A percentile compares a stretch with the other conserved stretches of the same genome.
phyloP scores from a whole-genome alignment of 2,113 vertebrate species.

The Heterotilapia buettikoferi region DNA sequence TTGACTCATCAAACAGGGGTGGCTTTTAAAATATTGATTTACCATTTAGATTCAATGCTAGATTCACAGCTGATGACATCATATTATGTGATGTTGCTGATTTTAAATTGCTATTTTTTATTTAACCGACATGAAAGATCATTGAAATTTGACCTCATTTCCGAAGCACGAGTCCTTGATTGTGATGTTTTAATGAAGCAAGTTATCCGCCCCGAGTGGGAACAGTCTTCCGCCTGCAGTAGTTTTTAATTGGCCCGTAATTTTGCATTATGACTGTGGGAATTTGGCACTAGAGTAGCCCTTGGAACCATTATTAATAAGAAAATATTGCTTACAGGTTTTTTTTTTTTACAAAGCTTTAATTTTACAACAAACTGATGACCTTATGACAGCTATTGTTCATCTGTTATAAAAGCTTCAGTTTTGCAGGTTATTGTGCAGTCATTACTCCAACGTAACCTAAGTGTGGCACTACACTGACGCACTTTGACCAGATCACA shows the following conservation, averaged over 20 bases:
- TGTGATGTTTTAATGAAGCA: not conserved
- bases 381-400: not conserved
- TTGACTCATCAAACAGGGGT: not conserved
- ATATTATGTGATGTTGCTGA: not conserved
- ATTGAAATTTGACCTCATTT: not conserved
- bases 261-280: not conserved
- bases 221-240: not conserved
- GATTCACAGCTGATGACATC: not conserved
- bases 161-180: not conserved
- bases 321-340: not conserved
- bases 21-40: not conserved
- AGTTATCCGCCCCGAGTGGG: not conserved
- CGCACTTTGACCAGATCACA: not conserved
- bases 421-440: not conserved
- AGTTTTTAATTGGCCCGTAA: not conserved
- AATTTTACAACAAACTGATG: not conserved
- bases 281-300: not conserved
- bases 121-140: not conserved
- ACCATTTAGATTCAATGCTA: not conserved
- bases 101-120: not conserved
- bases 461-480: not conserved
- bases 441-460: not conserved
- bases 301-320: not conserved
- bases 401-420: not conserved
- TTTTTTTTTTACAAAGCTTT: not conserved